phyloP scores from a whole-genome alignment of 2,888 invertebrate genomes.

The Dryocosmus kuriphilus region DNA sequence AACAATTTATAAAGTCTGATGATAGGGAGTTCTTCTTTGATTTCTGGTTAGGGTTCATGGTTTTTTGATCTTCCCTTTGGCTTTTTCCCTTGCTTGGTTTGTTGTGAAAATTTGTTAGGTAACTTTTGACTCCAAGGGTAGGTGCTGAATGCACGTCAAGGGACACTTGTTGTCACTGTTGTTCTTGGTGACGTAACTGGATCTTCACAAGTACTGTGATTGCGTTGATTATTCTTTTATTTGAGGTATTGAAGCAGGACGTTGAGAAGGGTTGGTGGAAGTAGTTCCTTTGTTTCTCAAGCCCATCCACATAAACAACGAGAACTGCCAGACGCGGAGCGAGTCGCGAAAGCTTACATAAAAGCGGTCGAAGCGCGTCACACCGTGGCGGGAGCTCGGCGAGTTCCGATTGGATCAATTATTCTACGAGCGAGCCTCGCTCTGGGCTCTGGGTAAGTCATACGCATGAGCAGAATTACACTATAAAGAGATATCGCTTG shows the following conservation, averaged over 20 bases:
- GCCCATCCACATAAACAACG: conserved; percentile 42
- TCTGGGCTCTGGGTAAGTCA: conserved; percentile 56
- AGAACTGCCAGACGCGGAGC: conserved; percentile 29
- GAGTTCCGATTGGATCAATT: conserved; percentile 69
- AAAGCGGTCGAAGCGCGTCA: conserved; percentile 60
- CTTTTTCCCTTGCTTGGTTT: neutral
- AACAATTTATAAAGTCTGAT: too few relatives aligned
- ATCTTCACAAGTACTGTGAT: conserved; percentile 37
- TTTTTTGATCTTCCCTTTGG: neutral
- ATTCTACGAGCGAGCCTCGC: conserved; percentile 64
- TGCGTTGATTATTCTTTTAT: too few relatives aligned
- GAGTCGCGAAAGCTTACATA: conserved; percentile 57
- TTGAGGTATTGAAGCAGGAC: conserved; percentile 34
- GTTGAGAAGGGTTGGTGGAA: conserved; percentile 20
- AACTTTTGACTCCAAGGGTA: conserved; percentile 41
- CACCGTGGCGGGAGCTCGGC: conserved; percentile 62
- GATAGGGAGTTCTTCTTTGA: neutral
- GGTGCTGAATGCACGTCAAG: conserved; percentile 46
- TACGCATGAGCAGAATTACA: conserved; percentile 62
- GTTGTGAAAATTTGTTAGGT: neutral
- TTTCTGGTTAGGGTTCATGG: neutral
- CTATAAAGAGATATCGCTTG: conserved; percentile 11
- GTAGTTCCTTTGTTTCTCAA: conserved; percentile 4
- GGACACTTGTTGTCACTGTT: conserved; percentile 66
- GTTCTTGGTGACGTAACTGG: conserved; percentile 43